Conservation (phyloP, 2,888 invertebrate species). For the Protodeltote pygarga region DNA sequence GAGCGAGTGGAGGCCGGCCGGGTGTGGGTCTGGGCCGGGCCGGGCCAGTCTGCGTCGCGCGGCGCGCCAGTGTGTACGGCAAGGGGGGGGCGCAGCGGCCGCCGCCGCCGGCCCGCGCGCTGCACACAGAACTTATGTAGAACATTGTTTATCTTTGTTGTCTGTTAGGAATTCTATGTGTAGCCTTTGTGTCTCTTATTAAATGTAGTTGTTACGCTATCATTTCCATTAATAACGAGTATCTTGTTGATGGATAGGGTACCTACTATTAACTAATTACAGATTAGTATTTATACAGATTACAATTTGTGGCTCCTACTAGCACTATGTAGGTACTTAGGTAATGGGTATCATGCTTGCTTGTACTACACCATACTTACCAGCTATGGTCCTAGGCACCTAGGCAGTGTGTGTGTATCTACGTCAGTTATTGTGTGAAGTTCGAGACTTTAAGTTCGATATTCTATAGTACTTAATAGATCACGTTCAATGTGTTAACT, state of each 20-base stretch:
- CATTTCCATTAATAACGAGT: not conserved
- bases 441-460: too few relatives aligned
- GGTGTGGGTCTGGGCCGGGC: constrained; percentile 30
- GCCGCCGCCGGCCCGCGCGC: constrained; percentile 43
- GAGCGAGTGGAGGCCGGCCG: constrained; percentile 50
- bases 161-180: constrained; percentile 40
- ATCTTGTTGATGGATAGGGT: constrained; percentile 3
- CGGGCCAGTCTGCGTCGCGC: constrained; percentile 57
- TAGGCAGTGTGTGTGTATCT: too few relatives aligned
- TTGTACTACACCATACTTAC: too few relatives aligned
- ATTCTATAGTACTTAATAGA: too few relatives aligned
- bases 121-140: constrained; percentile 48
- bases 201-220: constrained; percentile 16
- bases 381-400: too few relatives aligned
- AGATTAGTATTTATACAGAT: too few relatives aligned
- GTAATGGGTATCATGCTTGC: too few relatives aligned
- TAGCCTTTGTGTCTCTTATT: constrained; percentile 25
- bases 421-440: too few relatives aligned
- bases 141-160: constrained; percentile 45
- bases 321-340: too few relatives aligned
- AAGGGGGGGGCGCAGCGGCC: constrained; percentile 56
- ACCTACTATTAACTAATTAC: too few relatives aligned
- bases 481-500: too few relatives aligned
- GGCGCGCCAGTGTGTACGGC: constrained; percentile 42
- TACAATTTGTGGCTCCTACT: too few relatives aligned